Percentiles rank a stretch among this genome's conserved stretches.
Evolutionary conservation across 2,797 vertebrate species (phyloP).

Genomic region (Philypnodon macrostomus): DNA sequence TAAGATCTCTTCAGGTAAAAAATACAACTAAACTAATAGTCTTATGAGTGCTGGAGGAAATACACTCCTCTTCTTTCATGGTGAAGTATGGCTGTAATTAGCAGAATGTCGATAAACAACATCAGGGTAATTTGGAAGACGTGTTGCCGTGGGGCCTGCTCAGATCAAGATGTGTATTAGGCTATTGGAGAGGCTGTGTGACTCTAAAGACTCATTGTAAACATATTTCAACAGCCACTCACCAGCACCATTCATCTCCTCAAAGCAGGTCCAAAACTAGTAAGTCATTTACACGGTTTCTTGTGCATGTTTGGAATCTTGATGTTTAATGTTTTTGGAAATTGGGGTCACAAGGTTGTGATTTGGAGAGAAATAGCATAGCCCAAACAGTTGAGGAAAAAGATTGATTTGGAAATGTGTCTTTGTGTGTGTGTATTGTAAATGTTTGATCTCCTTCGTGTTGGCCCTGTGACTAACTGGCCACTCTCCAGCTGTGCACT

Average conservation of each 20-base stretch:
- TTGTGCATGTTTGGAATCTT: slow-evolving; percentile 23
- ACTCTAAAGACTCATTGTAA: slow-evolving; percentile 43
- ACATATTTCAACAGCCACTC: slow-evolving; percentile 45
- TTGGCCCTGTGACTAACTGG: no score
- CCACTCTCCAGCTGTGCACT: no score
- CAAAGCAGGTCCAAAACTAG: slow-evolving; percentile 15
- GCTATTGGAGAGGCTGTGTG: slow-evolving; percentile 36
- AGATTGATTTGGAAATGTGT: no score
- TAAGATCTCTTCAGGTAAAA: slow-evolving; percentile 52
- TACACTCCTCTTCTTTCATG: slow-evolving; percentile 19
- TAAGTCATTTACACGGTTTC: slow-evolving; percentile 24
- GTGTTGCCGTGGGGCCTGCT: slow-evolving; percentile 25
- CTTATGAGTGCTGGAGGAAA: slow-evolving; percentile 50
- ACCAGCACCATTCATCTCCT: slow-evolving; percentile 23
- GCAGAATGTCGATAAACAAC: slow-evolving; percentile 52
- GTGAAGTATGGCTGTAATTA: slow-evolving; percentile 61
- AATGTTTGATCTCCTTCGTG: not conserved
- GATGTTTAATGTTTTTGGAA: slow-evolving; percentile 80
- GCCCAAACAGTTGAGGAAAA: no score
- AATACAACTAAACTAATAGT: slow-evolving; percentile 49
- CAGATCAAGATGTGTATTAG: slow-evolving; percentile 47
- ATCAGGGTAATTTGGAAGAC: slow-evolving; percentile 37
- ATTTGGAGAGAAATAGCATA: no score
- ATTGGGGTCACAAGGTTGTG: slow-evolving; percentile 71
- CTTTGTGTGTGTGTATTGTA: no score